Evolutionary conservation across 2,888 invertebrate genomes (phyloP), one percentile per base, ranked within the genome.

Genomic region (Philopedon plagiatum): DNA sequence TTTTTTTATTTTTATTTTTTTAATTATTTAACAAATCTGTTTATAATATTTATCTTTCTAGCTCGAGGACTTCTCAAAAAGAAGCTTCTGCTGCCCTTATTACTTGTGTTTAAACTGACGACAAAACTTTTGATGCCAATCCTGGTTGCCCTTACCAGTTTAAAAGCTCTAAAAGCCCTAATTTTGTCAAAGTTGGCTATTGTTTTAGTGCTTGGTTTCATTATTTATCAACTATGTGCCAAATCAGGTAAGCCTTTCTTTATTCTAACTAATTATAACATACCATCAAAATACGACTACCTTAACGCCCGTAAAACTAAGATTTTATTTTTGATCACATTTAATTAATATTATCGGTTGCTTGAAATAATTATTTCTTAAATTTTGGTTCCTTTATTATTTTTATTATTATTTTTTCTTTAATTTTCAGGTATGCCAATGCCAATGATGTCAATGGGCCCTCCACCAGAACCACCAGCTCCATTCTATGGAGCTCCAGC

Each of bases 41-140:
- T n/a, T n/a, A n/a, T n/a, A n/a, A n/a, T n/a, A n/a, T n/a, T n/a
- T n/a, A n/a, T n/a, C n/a, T n/a, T n/a, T n/a, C n/a, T 85, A 93
- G 94, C 92, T 80, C 91, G 94, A 76, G 93, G 93, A 80, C 87
- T 92, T 84, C 87, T 94, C 81, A 94, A 95, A 88, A 94, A 95
- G 87, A 95, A 95, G 84, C 89, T 95, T 56, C 87, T 95, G 75
- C 87, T 95, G 81, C 95, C 95, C 13, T 88, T 94, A 74, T 86
- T 95, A 78, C 87, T 95, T 77, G 88, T 95, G 60, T 86, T 95
- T 80, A 95, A 95, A 86, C 85, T 95, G 81, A 95, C 95, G 86
- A 87, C 94, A 88, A 94, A 95, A 85, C 91, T 93, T 21, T 85
- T 95, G 74, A 92, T 93, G 91, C 95, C 95, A 37, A 92, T 95